phyloP scores from a whole-genome alignment of 2,888 invertebrate species.

The Leptopilina syphax region DNA sequence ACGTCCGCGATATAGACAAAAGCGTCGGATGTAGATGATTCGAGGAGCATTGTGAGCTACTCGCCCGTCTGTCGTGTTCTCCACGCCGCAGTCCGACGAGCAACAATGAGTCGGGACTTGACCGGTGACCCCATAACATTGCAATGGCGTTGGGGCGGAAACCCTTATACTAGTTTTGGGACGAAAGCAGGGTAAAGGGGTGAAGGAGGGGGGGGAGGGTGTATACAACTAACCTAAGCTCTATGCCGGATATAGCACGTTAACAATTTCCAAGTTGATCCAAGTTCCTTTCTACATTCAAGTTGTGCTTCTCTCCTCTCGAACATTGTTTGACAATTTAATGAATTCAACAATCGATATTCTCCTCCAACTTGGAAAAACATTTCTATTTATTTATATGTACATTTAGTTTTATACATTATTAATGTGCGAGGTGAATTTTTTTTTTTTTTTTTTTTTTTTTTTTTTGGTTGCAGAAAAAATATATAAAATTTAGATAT shows the following conservation, averaged over 20 bases:
- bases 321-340: conserved; percentile 17
- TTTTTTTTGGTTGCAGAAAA: too few species aligned
- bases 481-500: too few species aligned
- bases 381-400: neutral
- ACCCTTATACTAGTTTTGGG: conserved; percentile 34
- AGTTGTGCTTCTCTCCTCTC: conserved; percentile 1
- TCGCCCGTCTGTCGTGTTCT: conserved; percentile 45
- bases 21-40: conserved; percentile 44
- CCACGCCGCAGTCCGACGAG: conserved; percentile 42
- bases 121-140: conserved; percentile 56
- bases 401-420: neutral
- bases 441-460: too few species aligned
- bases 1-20: conserved; percentile 42
- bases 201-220: conserved; percentile 43
- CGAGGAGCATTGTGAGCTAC: conserved; percentile 46
- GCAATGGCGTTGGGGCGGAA: conserved; percentile 49
- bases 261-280: conserved; percentile 40
- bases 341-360: conserved; percentile 7
- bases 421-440: neutral
- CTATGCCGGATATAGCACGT: conserved; percentile 35
- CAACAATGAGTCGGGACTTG: conserved; percentile 54
- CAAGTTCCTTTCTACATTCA: conserved; percentile 24
- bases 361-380: neutral
- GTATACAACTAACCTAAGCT: conserved; percentile 44
- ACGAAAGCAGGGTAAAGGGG: conserved; percentile 40